Evolutionary conservation across 1,140 invertebrate genomes (phyloP).

Genomic region (Cotesia typhae): DNA sequence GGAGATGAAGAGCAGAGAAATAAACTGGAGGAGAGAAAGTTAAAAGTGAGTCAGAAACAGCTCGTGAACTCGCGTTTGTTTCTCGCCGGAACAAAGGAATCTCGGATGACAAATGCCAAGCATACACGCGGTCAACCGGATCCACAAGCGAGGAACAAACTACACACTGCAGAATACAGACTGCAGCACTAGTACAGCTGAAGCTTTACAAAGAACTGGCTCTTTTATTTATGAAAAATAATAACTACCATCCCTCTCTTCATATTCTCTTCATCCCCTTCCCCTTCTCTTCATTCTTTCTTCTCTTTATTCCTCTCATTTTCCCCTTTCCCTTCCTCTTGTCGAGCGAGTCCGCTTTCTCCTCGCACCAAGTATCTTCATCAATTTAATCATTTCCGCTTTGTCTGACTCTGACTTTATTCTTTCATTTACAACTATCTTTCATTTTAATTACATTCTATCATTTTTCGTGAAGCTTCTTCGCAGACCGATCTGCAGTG

Average conservation of each 20-base stretch:
- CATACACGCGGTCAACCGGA: slow-evolving; percentile 50
- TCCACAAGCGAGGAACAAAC: slow-evolving; percentile 33
- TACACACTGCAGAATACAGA: neutral
- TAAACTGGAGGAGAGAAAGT: slow-evolving; percentile 3
- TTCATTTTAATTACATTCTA: too few relatives aligned
- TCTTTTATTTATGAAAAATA: slow-evolving; percentile 9
- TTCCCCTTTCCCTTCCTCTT: neutral
- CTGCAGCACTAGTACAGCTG: slow-evolving; percentile 6
- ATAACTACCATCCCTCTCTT: slow-evolving; percentile 3
- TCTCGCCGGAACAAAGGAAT: slow-evolving; percentile 50
- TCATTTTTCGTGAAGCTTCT: too few relatives aligned
- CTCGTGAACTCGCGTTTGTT: slow-evolving; percentile 41
- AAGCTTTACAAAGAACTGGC: slow-evolving; percentile 9
- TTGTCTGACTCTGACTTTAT: too few relatives aligned
- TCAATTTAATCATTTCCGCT: slow-evolving; percentile 12
- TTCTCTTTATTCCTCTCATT: neutral
- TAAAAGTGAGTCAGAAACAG: slow-evolving; percentile 3
- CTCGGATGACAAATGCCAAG: slow-evolving; percentile 52
- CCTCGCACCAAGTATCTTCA: slow-evolving; percentile 6
- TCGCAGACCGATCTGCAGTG: too few relatives aligned
- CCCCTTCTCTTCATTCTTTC: neutral
- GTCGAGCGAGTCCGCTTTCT: too few relatives aligned
- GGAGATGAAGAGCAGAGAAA: neutral
- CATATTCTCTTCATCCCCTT: neutral
- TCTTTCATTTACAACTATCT: too few relatives aligned